A percentile compares a stretch with the other conserved stretches of the same genome.
Conservation (phyloP, 2,888 invertebrate species). For the Iselma pallidipennis region DNA sequence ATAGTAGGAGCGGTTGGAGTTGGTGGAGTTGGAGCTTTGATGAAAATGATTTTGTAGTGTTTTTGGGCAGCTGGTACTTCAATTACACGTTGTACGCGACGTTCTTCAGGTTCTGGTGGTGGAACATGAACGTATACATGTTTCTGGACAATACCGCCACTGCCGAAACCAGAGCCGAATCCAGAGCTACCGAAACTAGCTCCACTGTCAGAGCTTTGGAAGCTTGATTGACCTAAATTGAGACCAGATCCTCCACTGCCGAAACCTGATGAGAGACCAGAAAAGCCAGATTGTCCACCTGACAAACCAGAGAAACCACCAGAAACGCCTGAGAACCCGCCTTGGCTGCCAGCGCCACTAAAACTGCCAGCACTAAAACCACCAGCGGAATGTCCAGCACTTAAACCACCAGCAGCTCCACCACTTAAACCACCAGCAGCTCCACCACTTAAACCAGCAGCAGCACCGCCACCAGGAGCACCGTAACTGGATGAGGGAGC, state of each 20-base stretch:
- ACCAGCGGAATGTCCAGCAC: constrained; percentile 37
- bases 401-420: constrained; percentile 38
- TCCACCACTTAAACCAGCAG: constrained; percentile 63
- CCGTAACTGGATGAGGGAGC: constrained; percentile 25
- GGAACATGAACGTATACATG: constrained; percentile 90
- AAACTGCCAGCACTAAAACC: constrained; percentile 56
- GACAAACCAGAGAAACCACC: constrained; percentile 53
- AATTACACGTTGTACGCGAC: constrained; percentile 66
- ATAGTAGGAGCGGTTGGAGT: constrained; percentile 78
- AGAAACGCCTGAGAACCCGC: constrained; percentile 50
- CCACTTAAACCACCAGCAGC: constrained; percentile 57
- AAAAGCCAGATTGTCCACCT: background rate
- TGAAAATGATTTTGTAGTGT: constrained; percentile 91
- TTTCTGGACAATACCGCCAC: constrained; percentile 73
- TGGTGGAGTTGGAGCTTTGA: constrained; percentile 65
- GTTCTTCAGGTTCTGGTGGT: constrained; percentile 79
- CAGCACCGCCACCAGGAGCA: constrained; percentile 39
- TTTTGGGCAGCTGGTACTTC: constrained; percentile 75
- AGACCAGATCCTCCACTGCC: background rate
- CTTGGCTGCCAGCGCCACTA: constrained; percentile 51
- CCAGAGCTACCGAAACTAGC: constrained; percentile 47
- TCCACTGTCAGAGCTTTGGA: constrained; percentile 21
- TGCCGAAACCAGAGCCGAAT: constrained; percentile 48
- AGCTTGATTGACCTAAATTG: background rate
- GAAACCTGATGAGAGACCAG: background rate